Evolutionary conservation across 1,140 invertebrate genomes (phyloP).

Genomic region (Euura lappo): DNA sequence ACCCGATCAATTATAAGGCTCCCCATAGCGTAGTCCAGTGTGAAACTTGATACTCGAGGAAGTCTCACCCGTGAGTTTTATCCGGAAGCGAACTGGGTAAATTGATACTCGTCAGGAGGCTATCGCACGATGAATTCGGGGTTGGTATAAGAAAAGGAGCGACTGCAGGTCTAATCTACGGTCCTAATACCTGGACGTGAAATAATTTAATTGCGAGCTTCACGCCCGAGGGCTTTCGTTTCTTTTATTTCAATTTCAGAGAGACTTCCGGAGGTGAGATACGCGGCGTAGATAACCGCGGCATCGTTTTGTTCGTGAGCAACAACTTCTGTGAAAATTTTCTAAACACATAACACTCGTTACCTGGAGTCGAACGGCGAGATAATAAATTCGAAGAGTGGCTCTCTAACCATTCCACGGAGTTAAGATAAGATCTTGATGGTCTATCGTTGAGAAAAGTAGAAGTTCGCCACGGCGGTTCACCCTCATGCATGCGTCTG

Average conservation of each 20-base stretch:
- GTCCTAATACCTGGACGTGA: not conserved
- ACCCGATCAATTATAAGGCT: too few species aligned
- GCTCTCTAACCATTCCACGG: not conserved
- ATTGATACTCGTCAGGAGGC: not conserved
- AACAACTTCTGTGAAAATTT: conserved; percentile 1
- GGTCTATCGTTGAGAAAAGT: not conserved
- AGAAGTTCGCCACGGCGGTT: not conserved
- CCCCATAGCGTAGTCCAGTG: not conserved
- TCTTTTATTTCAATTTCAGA: conserved; percentile 7
- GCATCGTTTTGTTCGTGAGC: not conserved
- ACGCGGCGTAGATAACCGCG: not conserved
- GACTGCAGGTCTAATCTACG: not conserved
- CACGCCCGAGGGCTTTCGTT: not conserved
- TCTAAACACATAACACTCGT: not conserved
- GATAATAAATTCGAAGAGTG: conserved; percentile 5
- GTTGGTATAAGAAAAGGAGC: not conserved
- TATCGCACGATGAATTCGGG: not conserved
- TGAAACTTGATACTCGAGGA: not conserved
- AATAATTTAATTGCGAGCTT: conserved; percentile 5
- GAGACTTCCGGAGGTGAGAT: not conserved
- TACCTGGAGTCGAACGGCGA: not conserved
- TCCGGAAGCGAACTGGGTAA: not conserved
- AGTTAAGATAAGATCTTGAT: not conserved
- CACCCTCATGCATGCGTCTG: not conserved
- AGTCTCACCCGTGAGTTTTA: not conserved